These are phyloP conservation scores for Drosophila rufa DNA, from an alignment of 1,140 invertebrate genomes.

Conservation along the genomic window DNA sequence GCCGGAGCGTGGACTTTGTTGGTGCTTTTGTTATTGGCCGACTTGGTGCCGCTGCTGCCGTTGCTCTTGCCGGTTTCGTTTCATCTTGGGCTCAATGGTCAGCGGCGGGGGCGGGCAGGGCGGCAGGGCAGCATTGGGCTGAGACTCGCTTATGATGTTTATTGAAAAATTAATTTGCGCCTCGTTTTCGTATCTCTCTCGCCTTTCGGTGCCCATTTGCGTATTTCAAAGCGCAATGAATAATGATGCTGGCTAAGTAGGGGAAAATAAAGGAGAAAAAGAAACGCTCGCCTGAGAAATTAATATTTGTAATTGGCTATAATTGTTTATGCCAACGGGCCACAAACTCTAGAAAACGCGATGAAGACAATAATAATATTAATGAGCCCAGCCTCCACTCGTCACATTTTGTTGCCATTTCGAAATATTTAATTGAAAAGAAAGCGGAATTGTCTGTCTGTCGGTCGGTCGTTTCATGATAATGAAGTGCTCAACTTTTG, in stretches of 20 bases:
- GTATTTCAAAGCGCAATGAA: slow-evolving; percentile 81
- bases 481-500: slow-evolving; percentile 68
- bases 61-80: slow-evolving; percentile 68
- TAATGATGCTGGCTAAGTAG: slow-evolving; percentile 71
- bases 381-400: slow-evolving; percentile 40
- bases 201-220: slow-evolving; percentile 71
- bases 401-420: slow-evolving; percentile 55
- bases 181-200: slow-evolving; percentile 58
- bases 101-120: slow-evolving; percentile 1
- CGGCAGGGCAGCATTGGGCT: slow-evolving; percentile 9
- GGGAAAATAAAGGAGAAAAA: slow-evolving; percentile 40
- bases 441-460: slow-evolving; percentile 54
- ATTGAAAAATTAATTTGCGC: slow-evolving; percentile 84
- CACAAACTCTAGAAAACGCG: slow-evolving; percentile 32
- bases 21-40: slow-evolving; percentile 56
- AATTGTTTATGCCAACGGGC: slow-evolving; percentile 75
- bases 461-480: slow-evolving; percentile 11
- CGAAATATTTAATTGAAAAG: slow-evolving; percentile 78
- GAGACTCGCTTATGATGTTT: slow-evolving; percentile 77
- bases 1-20: slow-evolving; percentile 57
- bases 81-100: slow-evolving; percentile 56
- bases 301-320: slow-evolving; percentile 83
- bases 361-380: slow-evolving; percentile 56
- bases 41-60: slow-evolving; percentile 37
- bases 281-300: slow-evolving; percentile 75